Percentiles rank a stretch among this genome's conserved stretches.
Conservation (phyloP, 2,113 vertebrate species). For the Hiodon tergisus region DNA sequence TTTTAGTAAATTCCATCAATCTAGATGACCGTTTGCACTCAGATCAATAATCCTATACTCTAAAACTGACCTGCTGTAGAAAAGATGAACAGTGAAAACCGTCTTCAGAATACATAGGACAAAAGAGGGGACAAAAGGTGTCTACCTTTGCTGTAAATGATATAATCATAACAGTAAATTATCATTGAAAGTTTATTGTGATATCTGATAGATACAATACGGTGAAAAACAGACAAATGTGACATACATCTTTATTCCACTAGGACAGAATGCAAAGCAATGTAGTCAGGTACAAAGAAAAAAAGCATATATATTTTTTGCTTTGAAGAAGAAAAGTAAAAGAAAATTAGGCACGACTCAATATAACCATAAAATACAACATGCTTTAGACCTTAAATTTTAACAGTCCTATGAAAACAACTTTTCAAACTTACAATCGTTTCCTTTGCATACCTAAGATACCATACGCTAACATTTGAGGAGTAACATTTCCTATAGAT, state of each 20-base stretch:
- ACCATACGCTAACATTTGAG: slow-evolving; percentile 39
- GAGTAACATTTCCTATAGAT: slow-evolving; percentile 29
- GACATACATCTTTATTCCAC: slow-evolving; percentile 68
- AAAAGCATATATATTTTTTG: slow-evolving; percentile 48
- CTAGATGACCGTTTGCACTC: too few species aligned
- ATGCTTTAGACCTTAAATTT: slow-evolving; percentile 67
- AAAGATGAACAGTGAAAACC: background rate
- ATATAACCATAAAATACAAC: slow-evolving; percentile 69
- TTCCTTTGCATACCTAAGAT: slow-evolving; percentile 45
- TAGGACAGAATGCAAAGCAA: slow-evolving; percentile 78
- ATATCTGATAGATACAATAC: slow-evolving; percentile 84
- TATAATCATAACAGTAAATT: slow-evolving; percentile 34
- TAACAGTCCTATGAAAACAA: slow-evolving; percentile 63
- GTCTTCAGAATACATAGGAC: background rate
- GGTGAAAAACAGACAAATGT: slow-evolving; percentile 80
- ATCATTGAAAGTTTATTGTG: slow-evolving; percentile 88
- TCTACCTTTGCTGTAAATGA: background rate
- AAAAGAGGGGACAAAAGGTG: background rate
- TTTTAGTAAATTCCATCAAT: too few species aligned
- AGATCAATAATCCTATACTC: too few species aligned
- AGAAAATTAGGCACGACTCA: slow-evolving; percentile 71
- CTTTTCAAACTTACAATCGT: slow-evolving; percentile 49
- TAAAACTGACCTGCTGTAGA: background rate
- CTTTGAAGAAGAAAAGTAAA: slow-evolving; percentile 51
- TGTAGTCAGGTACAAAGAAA: slow-evolving; percentile 67